These are phyloP conservation scores for Frieseomelitta varia DNA, from an alignment of 1,140 invertebrate species.

Conservation along the genomic window DNA sequence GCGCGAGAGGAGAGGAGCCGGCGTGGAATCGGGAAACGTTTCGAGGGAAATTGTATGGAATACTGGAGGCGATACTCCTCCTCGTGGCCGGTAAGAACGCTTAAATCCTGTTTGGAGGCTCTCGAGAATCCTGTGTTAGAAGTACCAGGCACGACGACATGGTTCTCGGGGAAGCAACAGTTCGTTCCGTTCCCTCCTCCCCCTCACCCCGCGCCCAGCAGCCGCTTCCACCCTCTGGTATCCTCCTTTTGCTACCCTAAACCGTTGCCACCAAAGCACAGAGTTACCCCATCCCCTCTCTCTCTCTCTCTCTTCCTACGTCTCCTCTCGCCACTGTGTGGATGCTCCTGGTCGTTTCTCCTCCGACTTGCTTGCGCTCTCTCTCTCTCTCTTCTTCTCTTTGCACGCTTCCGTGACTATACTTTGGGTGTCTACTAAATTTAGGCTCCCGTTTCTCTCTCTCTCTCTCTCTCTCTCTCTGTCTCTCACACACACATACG, in stretches of 20 bases:
- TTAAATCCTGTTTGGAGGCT: constrained; percentile 72
- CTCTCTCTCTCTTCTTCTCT: constrained; percentile 9
- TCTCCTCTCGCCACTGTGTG: constrained; percentile 42
- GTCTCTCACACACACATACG: too few species aligned
- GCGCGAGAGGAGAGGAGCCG: not conserved
- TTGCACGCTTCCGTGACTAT: constrained; percentile 54
- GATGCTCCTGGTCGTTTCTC: constrained; percentile 48
- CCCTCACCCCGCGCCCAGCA: constrained; percentile 50
- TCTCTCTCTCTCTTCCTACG: constrained; percentile 26
- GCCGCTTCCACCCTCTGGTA: constrained; percentile 58
- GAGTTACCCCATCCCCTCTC: constrained; percentile 39
- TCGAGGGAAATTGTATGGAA: constrained; percentile 58
- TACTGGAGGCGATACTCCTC: constrained; percentile 60
- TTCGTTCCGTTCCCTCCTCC: constrained; percentile 73
- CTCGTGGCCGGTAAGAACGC: constrained; percentile 62
- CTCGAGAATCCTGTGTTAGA: constrained; percentile 73
- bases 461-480: not conserved
- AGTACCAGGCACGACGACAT: constrained; percentile 60
- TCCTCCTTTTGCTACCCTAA: constrained; percentile 68
- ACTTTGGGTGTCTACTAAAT: constrained; percentile 72
- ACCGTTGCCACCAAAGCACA: constrained; percentile 66
- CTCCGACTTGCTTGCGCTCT: constrained; percentile 44
- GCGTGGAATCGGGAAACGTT: constrained; percentile 22
- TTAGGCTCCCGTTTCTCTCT: constrained; percentile 62
- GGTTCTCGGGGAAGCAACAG: constrained; percentile 78